Evolutionary conservation across 2,113 vertebrate species (phyloP).

Genomic region (Passer montanus): DNA sequence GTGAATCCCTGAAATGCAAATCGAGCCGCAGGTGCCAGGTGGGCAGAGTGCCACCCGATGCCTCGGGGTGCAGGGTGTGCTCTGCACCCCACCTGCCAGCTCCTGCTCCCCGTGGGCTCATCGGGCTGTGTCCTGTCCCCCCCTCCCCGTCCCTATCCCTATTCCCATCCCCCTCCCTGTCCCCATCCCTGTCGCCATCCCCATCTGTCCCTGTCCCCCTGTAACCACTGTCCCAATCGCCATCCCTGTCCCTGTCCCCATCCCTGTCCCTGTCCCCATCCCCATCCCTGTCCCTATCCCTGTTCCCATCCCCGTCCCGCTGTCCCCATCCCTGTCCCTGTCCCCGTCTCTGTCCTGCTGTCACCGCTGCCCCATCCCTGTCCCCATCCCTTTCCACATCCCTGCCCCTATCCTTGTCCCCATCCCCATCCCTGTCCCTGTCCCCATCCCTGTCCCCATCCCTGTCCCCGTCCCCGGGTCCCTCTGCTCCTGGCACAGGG

Average conservation of each 20-base stretch:
- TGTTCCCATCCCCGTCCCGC: neutral
- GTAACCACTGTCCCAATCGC: too few species aligned
- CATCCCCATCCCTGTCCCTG: too few species aligned
- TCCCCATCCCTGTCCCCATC: too few species aligned
- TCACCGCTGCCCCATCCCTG: rapidly evolving
- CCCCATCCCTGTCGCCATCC: too few species aligned
- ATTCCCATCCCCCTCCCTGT: too few species aligned
- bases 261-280: too few species aligned
- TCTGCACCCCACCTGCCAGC: neutral
- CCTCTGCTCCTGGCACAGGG: too few species aligned
- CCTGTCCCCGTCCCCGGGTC: neutral
- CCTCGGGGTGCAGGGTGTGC: neutral
- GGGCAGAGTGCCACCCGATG: neutral
- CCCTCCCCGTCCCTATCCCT: neutral
- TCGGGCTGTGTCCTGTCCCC: rapidly evolving
- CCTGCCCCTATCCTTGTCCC: neutral
- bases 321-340: rapidly evolving
- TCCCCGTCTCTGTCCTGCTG: neutral
- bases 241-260: too few species aligned
- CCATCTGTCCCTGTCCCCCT: too few species aligned
- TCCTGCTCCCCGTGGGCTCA: rapidly evolving
- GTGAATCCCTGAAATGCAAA: neutral
- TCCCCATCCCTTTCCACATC: too few species aligned
- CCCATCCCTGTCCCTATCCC: too few species aligned
- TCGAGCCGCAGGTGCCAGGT: neutral